A percentile compares a stretch with the other conserved stretches of the same genome.
Conservation (phyloP, 2,888 invertebrate species). For the Eupithecia centaureata region DNA sequence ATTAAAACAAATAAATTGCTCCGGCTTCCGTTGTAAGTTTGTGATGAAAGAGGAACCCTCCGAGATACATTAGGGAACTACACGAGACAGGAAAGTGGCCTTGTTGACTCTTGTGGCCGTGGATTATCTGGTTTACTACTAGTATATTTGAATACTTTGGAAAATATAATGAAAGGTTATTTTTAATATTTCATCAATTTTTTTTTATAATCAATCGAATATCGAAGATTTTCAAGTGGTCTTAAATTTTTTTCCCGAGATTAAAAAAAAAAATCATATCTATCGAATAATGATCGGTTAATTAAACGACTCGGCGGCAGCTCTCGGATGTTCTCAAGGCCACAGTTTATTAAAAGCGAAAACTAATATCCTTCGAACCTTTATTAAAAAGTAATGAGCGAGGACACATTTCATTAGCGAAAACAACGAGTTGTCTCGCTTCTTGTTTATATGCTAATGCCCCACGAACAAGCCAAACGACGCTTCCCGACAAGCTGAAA, state of each 20-base stretch:
- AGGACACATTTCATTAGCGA: constrained; percentile 45
- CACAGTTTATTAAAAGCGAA: constrained; percentile 7
- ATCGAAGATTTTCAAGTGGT: too few relatives aligned
- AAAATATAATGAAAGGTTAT: too few relatives aligned
- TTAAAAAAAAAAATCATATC: too few relatives aligned
- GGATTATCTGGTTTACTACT: background rate
- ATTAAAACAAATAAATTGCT: constrained; percentile 41
- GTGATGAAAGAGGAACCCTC: constrained; percentile 17
- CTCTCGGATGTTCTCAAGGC: background rate
- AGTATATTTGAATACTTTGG: background rate
- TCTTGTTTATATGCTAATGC: constrained; percentile 51
- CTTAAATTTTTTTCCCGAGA: too few relatives aligned
- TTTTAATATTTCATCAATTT: too few relatives aligned
- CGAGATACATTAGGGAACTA: background rate
- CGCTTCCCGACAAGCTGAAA: constrained; percentile 12
- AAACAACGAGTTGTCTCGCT: constrained; percentile 42
- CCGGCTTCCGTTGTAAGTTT: constrained; percentile 19
- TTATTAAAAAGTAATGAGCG: constrained; percentile 45
- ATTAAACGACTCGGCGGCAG: background rate
- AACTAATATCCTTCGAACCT: constrained; percentile 18
- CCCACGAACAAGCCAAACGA: constrained; percentile 42
- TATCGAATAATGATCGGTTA: too few relatives aligned
- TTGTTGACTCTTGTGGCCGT: background rate
- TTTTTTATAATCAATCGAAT: too few relatives aligned
- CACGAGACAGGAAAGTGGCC: background rate